phyloP scores from a whole-genome alignment of 2,888 invertebrate species.

The Acleris literana region DNA sequence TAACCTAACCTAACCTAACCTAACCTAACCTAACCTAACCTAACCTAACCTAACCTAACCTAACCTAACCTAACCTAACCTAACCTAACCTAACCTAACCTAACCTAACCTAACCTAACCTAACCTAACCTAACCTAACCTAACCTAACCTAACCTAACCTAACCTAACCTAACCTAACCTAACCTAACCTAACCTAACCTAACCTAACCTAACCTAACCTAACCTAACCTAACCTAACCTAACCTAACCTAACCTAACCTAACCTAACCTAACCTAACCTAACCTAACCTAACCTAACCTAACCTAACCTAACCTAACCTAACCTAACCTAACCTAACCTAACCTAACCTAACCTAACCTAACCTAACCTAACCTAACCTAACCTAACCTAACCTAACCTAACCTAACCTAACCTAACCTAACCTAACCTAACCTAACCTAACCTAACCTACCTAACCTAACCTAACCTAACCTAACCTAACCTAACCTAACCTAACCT shows the following conservation, averaged over 20 bases:
- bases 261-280: conserved; percentile 24
- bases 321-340: conserved; percentile 21
- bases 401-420: conserved; percentile 22
- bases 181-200: conserved; percentile 28
- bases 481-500: conserved; percentile 20
- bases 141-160: conserved; percentile 35
- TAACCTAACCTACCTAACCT: too few species aligned
- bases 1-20: conserved; percentile 33
- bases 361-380: conserved; percentile 17
- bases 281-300: conserved; percentile 27
- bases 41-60: conserved; percentile 28
- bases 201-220: conserved; percentile 24
- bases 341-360: conserved; percentile 17
- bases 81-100: conserved; percentile 36
- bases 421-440: too few species aligned
- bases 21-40: conserved; percentile 32
- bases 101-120: conserved; percentile 34
- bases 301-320: conserved; percentile 29
- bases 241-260: conserved; percentile 22
- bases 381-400: conserved; percentile 17
- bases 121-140: conserved; percentile 36
- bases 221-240: conserved; percentile 22
- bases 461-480: conserved; percentile 1
- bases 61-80: conserved; percentile 33
- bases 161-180: conserved; percentile 32